Evolutionary conservation across 2,113 vertebrate species (phyloP).

Genomic region (Megaptera novaeangliae): DNA sequence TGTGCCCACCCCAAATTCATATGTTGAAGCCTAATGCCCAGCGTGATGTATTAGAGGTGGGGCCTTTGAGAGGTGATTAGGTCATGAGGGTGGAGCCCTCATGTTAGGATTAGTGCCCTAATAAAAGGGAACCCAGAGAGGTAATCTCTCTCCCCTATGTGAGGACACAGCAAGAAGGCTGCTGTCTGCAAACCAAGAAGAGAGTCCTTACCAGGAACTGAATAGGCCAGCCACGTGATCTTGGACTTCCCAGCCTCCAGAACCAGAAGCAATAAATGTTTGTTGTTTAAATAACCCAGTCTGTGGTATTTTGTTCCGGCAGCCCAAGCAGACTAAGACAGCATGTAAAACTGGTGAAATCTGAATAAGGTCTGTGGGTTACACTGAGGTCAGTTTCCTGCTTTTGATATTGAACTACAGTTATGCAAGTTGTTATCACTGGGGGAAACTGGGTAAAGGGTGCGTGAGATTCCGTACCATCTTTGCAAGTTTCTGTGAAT

Average conservation of each 20-base stretch:
- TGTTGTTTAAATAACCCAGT: rapidly evolving
- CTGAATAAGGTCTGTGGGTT: background rate
- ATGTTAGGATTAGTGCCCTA: rapidly evolving
- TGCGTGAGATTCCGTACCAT: rapidly evolving
- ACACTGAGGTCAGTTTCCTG: background rate
- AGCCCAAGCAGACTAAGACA: rapidly evolving
- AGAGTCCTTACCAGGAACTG: rapidly evolving
- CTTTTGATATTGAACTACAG: rapidly evolving
- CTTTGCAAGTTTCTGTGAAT: background rate
- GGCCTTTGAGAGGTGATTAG: background rate
- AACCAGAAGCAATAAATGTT: rapidly evolving
- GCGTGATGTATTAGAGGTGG: rapidly evolving
- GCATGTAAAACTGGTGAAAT: rapidly evolving
- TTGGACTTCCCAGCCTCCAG: rapidly evolving
- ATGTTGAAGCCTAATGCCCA: background rate
- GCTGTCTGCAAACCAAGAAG: background rate
- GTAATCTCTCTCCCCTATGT: rapidly evolving
- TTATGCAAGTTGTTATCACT: rapidly evolving
- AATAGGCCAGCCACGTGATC: rapidly evolving
- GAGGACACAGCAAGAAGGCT: background rate
- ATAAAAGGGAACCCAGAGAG: background rate
- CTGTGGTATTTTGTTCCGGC: rapidly evolving
- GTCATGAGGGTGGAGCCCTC: too few species aligned
- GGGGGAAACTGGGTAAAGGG: background rate
- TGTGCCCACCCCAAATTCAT: rapidly evolving